Percentiles rank a stretch among this genome's conserved stretches.
Evolutionary conservation across 2,797 vertebrate species (phyloP).

Genomic region (Antennarius maculatus): DNA sequence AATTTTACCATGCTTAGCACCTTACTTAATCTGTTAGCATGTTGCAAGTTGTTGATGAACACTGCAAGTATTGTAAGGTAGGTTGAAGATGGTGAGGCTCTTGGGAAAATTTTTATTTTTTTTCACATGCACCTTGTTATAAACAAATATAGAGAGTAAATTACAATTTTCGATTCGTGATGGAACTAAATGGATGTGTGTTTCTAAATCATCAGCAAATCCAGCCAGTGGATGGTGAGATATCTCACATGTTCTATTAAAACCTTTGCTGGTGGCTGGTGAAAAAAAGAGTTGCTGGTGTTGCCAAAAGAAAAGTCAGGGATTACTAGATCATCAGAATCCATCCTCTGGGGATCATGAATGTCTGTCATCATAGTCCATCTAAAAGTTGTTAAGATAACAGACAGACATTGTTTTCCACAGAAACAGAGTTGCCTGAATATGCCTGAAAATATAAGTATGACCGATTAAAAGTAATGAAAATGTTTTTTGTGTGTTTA

Average conservation of each 20-base stretch:
- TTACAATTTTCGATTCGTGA: neutral
- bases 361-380: neutral
- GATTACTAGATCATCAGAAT: neutral
- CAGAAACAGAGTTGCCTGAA: too few relatives aligned
- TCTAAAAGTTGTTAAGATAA: neutral
- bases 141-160: neutral
- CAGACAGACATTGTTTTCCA: neutral
- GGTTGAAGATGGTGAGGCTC: too few relatives aligned
- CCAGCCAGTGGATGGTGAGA: neutral
- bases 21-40: too few relatives aligned
- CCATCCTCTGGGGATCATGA: neutral
- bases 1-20: too few relatives aligned
- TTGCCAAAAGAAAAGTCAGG: neutral
- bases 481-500: too few relatives aligned
- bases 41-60: too few relatives aligned
- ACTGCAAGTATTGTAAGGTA: too few relatives aligned
- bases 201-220: too few relatives aligned
- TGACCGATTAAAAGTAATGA: too few relatives aligned
- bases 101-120: neutral
- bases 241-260: neutral
- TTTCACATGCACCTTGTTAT: neutral
- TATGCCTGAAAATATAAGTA: too few relatives aligned
- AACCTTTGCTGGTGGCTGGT: neutral
- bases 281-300: too few relatives aligned
- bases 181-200: neutral